Evolutionary conservation across 2,113 vertebrate species (phyloP), one percentile per base, ranked within the genome.

Genomic region (Ranitomeya imitator): DNA sequence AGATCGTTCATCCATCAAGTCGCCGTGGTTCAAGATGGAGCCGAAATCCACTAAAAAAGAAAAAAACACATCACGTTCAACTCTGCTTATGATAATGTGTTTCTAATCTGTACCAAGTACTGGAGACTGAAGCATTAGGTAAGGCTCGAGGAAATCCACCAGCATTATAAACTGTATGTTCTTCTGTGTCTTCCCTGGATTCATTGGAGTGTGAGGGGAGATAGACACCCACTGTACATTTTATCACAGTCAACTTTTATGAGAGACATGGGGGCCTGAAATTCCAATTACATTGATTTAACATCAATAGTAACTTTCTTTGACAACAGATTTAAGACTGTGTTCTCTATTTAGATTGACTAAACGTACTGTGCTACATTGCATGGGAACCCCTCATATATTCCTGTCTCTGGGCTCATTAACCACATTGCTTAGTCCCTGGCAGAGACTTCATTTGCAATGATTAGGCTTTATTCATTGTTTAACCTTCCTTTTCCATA

Each of bases 211-310:
- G 26, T 9, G 51, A 78, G 10, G 45, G 60, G 8, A 51, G 11
- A 51, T 12, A 59, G 21, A 52, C 57, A 37, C 19, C 31, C 37
- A 83, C 54, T 67, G 19, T 69, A 54, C 12, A 23, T 67, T 65
- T 65, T 69, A 69, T 51, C 16, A 83, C 54, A 76, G n/a, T 51
- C 23, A 45, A 51, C 71, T 45, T 45, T 23, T 77, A 63, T 77
- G 11, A 52, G 23, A 86, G 57, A 31, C 57, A 86, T 45, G 73
- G 11, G 74, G 60, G 37, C 74, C 60, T 23, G 71, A 77, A 67
- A 80, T 79, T 80, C 51, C 23, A 69, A 31, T 69, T 86, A 67
- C 10, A 86, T 79, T 79, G 60, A 86, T 86, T 86, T 79, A 86
- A 65, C 37, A 26, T 86, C 60, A 79, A 16, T 79, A 16, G 77